Percentiles rank a stretch among this genome's conserved stretches.
Evolutionary conservation across 2,888 invertebrate genomes (phyloP).

Genomic region (Diadromus collaris): DNA sequence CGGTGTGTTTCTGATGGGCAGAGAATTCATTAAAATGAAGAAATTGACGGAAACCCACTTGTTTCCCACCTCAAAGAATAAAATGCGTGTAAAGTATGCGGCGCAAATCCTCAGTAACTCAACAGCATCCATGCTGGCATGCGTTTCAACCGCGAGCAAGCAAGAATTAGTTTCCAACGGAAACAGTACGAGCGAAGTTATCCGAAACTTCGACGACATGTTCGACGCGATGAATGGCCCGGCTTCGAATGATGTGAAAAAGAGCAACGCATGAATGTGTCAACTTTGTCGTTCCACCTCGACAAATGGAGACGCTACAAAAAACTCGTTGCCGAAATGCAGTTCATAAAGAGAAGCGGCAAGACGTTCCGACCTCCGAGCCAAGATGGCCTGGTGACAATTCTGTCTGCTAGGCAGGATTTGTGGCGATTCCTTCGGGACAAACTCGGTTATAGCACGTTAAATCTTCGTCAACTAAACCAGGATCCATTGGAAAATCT

Average conservation of each 20-base stretch:
- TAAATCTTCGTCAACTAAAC: constrained; percentile 1
- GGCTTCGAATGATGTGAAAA: too few relatives aligned
- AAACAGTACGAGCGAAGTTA: not conserved
- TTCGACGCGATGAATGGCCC: constrained; percentile 10
- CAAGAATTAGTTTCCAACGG: not conserved
- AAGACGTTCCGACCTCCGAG: not conserved
- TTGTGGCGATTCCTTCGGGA: not conserved
- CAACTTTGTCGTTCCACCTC: not conserved
- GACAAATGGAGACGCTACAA: not conserved
- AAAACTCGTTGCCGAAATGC: not conserved
- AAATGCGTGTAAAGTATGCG: constrained; percentile 21
- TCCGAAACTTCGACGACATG: not conserved
- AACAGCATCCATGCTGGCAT: not conserved
- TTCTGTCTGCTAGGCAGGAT: not conserved
- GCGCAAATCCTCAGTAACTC: not conserved
- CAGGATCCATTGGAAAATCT: constrained; percentile 1
- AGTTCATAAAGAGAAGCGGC: not conserved
- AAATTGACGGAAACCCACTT: constrained; percentile 4
- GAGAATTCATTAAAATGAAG: not conserved
- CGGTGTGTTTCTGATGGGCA: not conserved
- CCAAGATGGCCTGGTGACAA: constrained; percentile 2
- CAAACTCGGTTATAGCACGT: not conserved
- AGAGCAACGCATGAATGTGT: not conserved
- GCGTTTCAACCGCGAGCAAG: constrained; percentile 1
- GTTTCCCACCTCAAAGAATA: constrained; percentile 12